Conservation (phyloP, 2,888 invertebrate genomes). For the Drosophila atroscutellata region DNA sequence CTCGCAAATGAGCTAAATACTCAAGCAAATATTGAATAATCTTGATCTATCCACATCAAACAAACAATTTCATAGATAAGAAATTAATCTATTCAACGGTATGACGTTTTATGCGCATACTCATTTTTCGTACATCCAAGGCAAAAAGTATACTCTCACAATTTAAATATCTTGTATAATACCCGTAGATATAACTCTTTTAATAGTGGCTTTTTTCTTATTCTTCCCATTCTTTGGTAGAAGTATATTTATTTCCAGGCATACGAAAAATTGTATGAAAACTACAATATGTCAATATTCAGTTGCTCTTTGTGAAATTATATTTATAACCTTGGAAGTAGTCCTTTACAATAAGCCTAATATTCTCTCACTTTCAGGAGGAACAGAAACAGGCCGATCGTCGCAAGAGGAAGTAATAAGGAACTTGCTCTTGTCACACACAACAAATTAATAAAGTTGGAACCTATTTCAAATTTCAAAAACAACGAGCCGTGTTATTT, state of each 20-base stretch:
- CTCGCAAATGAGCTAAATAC: constrained; percentile 13
- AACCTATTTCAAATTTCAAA: constrained; percentile 34
- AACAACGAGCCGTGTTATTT: constrained; percentile 22
- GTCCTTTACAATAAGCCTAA: constrained; percentile 5
- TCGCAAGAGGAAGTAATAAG: constrained; percentile 70
- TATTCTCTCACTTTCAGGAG: constrained; percentile 67
- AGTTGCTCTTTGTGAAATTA: constrained; percentile 67
- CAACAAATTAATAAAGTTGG: constrained; percentile 25
- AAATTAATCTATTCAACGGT: constrained; percentile 60
- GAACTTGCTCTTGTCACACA: neutral
- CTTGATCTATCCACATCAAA: constrained; percentile 21
- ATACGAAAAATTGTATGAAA: constrained; percentile 29
- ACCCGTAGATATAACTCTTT: neutral
- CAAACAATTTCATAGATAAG: constrained; percentile 32
- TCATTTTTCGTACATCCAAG: constrained; percentile 50
- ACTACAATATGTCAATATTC: neutral
- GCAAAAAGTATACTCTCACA: constrained; percentile 80
- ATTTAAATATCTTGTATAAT: constrained; percentile 10
- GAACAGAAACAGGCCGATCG: constrained; percentile 78
- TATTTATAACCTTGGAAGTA: constrained; percentile 62
- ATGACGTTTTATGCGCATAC: constrained; percentile 38
- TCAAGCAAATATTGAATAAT: constrained; percentile 24
- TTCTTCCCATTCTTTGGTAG: constrained; percentile 14
- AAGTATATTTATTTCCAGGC: constrained; percentile 72
- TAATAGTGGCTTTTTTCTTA: constrained; percentile 1